A percentile compares a stretch with the other conserved stretches of the same genome.
Conservation (phyloP, 2,113 vertebrate genomes). For the Kobus ellipsiprymnus region DNA sequence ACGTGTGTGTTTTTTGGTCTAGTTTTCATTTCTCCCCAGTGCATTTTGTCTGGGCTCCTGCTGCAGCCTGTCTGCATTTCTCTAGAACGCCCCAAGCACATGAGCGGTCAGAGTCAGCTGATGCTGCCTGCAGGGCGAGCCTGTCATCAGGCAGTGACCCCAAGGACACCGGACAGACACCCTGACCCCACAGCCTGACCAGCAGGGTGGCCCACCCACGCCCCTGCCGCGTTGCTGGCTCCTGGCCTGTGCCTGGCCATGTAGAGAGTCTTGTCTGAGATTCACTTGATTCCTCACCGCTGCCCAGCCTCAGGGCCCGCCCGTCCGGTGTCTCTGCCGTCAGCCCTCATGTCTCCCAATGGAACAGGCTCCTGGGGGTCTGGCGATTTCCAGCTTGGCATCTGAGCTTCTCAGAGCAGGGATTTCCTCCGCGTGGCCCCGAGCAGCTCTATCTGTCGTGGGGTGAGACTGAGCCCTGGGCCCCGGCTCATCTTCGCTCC, state of each 20-base stretch:
- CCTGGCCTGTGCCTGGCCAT: fast-evolving
- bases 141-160: background rate
- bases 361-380: background rate
- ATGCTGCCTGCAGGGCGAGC: fast-evolving
- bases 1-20: fast-evolving
- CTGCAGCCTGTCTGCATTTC: background rate
- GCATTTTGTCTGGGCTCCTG: background rate
- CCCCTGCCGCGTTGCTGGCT: fast-evolving
- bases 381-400: no score
- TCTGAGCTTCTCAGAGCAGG: background rate
- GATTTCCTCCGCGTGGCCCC: background rate
- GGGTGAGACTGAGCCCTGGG: background rate
- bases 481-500: background rate
- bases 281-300: fast-evolving
- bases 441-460: background rate
- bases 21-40: background rate
- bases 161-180: fast-evolving
- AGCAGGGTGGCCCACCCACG: background rate
- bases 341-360: background rate
- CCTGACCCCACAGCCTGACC: background rate
- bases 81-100: fast-evolving
- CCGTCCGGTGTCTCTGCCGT: background rate
- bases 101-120: fast-evolving
- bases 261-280: background rate
- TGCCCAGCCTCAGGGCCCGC: background rate